Conservation (phyloP, 2,888 invertebrate genomes). For the Cheilosia scutellata region DNA sequence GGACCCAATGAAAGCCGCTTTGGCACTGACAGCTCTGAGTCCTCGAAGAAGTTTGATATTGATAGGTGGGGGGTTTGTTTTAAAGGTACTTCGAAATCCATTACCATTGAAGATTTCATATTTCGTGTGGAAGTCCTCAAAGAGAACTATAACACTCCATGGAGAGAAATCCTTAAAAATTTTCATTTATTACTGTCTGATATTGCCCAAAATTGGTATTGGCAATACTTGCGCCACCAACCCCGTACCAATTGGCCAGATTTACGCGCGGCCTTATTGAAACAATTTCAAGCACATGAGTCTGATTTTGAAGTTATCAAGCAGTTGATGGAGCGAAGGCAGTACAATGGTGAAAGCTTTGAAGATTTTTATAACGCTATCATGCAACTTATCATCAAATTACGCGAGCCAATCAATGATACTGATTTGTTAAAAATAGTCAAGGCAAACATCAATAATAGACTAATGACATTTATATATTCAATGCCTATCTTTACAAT, state of each 20-base stretch:
- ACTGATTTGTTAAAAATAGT: conserved; percentile 6
- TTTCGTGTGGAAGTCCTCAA: conserved; percentile 5
- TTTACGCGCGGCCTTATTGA: neutral
- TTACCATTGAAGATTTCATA: conserved; percentile 21
- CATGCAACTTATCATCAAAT: neutral
- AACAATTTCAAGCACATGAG: neutral
- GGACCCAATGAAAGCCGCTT: too few relatives aligned
- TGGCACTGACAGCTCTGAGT: neutral
- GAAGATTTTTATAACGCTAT: conserved; percentile 16
- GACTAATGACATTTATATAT: neutral
- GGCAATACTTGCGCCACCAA: conserved; percentile 13
- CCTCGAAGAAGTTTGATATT: neutral
- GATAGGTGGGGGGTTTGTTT: neutral
- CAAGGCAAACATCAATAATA: conserved; percentile 8
- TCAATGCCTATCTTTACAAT: conserved; percentile 1
- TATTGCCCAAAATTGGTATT: conserved; percentile 11
- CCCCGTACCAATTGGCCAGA: neutral
- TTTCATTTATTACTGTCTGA: conserved; percentile 7
- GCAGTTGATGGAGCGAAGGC: conserved; percentile 14
- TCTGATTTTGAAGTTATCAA: conserved; percentile 18
- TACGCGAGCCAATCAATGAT: conserved; percentile 13
- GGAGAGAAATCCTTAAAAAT: conserved; percentile 15
- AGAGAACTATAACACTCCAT: conserved; percentile 7
- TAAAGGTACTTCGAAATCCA: neutral
- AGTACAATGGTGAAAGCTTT: neutral